phyloP scores from a whole-genome alignment of 2,113 vertebrate species.

The Orthonyx spaldingii region DNA sequence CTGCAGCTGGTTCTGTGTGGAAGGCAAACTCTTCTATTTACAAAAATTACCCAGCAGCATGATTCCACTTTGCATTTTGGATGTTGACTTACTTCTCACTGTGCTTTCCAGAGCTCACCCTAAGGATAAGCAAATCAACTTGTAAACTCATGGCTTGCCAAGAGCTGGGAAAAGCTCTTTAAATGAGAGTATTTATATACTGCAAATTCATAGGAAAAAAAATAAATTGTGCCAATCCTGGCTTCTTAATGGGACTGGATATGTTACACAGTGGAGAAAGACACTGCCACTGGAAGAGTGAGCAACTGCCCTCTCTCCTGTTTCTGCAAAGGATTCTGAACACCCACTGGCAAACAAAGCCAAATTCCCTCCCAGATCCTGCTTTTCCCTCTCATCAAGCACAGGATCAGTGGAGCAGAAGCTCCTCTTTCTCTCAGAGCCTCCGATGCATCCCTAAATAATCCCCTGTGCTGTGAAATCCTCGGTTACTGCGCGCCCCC shows the following conservation, averaged over 20 bases:
- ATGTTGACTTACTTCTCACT: neutral
- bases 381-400: neutral
- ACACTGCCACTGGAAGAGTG: neutral
- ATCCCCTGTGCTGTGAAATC: neutral
- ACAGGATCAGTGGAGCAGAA: neutral
- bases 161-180: neutral
- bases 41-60: neutral
- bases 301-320: neutral
- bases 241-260: neutral
- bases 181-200: neutral
- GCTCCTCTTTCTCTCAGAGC: neutral
- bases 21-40: neutral
- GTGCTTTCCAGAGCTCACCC: neutral
- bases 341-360: neutral
- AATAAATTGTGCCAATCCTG: neutral
- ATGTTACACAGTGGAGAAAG: neutral
- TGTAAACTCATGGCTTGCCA: neutral
- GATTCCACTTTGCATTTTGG: neutral
- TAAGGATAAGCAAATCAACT: neutral
- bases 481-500: neutral
- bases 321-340: neutral
- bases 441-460: fast-evolving
- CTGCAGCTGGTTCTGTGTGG: neutral
- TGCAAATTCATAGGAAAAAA: neutral
- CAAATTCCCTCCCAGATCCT: no score